Evolutionary conservation across 2,113 vertebrate genomes (phyloP).

Genomic region (Chaenocephalus aceratus): DNA sequence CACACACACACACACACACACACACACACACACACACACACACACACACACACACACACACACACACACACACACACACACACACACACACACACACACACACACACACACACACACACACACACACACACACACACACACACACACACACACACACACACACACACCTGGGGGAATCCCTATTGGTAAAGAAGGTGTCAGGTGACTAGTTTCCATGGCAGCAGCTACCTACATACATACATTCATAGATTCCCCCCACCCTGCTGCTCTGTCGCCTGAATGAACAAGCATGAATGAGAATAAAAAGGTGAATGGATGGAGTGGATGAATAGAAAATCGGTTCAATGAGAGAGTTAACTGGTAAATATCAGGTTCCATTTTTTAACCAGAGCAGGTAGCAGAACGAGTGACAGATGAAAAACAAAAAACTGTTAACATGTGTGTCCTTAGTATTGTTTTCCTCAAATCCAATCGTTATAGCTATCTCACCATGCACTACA

Average conservation of each 20-base stretch:
- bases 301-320: conserved; percentile 61
- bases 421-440: background rate
- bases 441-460: background rate
- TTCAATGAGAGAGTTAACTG: conserved; percentile 8
- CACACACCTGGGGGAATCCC: conserved; percentile 52
- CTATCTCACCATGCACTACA: background rate
- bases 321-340: conserved; percentile 43
- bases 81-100: too few relatives aligned
- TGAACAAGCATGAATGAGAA: conserved; percentile 72
- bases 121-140: background rate
- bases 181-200: conserved; percentile 67
- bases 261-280: conserved; percentile 34
- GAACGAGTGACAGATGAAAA: background rate
- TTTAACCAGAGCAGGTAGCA: conserved; percentile 5
- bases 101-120: too few relatives aligned
- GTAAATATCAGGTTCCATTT: conserved; percentile 21
- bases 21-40: too few relatives aligned
- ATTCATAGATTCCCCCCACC: conserved; percentile 48
- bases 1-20: too few relatives aligned
- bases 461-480: background rate
- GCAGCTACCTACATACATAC: conserved; percentile 61
- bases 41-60: too few relatives aligned
- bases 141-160: conserved; percentile 2
- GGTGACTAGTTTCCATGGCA: conserved; percentile 76
- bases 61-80: too few relatives aligned